Base-by-base conservation (phyloP, 2,797 vertebrate genomes). In the Tragelaphus oryx region DNA sequence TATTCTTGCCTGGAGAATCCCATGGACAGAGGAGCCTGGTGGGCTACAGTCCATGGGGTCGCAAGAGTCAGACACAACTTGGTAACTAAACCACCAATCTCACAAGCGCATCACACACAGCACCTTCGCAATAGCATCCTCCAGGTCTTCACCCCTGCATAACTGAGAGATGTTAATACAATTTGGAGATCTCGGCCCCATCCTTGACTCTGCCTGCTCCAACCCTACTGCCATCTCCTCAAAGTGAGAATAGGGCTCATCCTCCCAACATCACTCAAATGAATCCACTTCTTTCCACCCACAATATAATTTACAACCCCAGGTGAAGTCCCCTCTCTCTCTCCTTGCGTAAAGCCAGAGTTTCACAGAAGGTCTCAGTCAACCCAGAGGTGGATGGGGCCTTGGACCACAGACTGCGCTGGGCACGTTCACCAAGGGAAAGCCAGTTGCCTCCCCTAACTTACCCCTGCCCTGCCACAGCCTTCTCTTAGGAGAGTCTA, bases 331-430 rank as follows among this genome's bases (percentile, higher is more conserved):
- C 1, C 28, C 2, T 26, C n/a, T 48, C 71, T 44, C 7, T 81
- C 52, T n/a, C 30, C 44, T 11, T 4, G 3, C 14, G 8, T 10
- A 18, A 48, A 83, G 87, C n/a, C 65, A 48, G 30, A 59, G 62
- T 65, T 54, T 52, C 7, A 4, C 0, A 5, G 28, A 1, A 5
- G 52, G 79, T 41, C 44, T 52, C 50, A 5, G 75, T 44, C 44
- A 16, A 28, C 1, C 10, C 1, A 3, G 9, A 46, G 5, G 30
- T 3, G 5, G 20, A 44, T 1, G 37, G 17, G 7, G 1, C 10
- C 7, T 11, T 22, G 28, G 71, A 59, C n/a, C 55, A 46, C 55
- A 50, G 6, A 26, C 65, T 22, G 17, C 41, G 50, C 46, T 17
- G 17, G 84, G 71, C 52, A 24, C 0, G 0, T n/a, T 62, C 24